Base-by-base conservation (phyloP, 1,140 invertebrate species). In the Delia radicum region DNA sequence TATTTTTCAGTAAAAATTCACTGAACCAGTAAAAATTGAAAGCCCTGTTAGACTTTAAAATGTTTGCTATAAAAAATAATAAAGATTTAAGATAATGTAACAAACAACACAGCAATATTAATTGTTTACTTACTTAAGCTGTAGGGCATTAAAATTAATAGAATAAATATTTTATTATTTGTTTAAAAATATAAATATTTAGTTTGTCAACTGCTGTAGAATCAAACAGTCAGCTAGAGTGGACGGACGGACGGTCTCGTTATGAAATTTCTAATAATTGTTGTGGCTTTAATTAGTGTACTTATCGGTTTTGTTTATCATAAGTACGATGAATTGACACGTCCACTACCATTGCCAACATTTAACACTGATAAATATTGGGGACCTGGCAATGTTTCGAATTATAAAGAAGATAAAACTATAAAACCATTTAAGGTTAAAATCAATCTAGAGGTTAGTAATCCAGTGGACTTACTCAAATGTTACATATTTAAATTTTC, bases 291-390 rank as follows among this genome's bases (percentile, higher is more conserved):
- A 63, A 73, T 84, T 21, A 81, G 77, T 18, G 78, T 80, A 7
- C 76, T 84, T n/a, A 74, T 77, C 27, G 82, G 82, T 67, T 82
- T 80, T 42, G 82, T 78, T 61, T 84, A 84, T 79, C 75, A 79
- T 29, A 46, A 78, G 6, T 82, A 84, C 37, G 78, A 77, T 27
- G 80, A 84, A 26, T 75, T 85, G 42, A 79, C 77, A 33, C 80
- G 80, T 67, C 82, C 85, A 21, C 78, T 86, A 71, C 81, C 82
- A 15, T 78, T 78, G 46, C 85, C 85, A 0, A 76, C 83, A 69
- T 78, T 81, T n/a, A 79, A 83, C 69, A 79, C 81, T 24, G 78
- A 83, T 18, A 80, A 77, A 4, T 86, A 85, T 67, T 86, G 85
- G 85, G 85, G 85, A 13, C 79, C 75, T 0, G 85, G 82, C 1